Evolutionary conservation across 64 coral and sea anemone species (phyloP).

Genomic region (Stichodactyla mertensii): DNA sequence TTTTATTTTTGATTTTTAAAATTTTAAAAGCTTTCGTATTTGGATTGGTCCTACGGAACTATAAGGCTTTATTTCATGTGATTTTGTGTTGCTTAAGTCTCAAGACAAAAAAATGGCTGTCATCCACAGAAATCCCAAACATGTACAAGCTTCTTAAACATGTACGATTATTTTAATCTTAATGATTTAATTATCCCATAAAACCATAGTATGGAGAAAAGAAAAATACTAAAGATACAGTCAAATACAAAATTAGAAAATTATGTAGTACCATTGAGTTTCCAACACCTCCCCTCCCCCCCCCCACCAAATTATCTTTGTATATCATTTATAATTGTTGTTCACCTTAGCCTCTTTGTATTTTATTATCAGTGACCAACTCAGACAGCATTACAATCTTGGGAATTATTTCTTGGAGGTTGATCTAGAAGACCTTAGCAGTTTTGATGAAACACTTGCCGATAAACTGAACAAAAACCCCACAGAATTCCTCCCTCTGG

Average conservation of each 20-base stretch:
- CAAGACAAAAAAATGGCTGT: not conserved
- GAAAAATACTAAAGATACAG: no score
- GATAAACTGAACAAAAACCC: slow-evolving; percentile 90
- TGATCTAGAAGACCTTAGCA: slow-evolving; percentile 84
- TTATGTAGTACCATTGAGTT: no score
- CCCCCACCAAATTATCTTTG: not conserved
- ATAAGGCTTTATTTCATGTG: not conserved
- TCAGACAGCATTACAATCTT: slow-evolving; percentile 89
- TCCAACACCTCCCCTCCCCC: no score
- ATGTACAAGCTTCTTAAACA: not conserved
- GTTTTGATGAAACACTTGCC: slow-evolving; percentile 81
- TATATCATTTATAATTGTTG: not conserved
- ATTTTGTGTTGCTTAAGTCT: not conserved
- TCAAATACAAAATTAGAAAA: no score
- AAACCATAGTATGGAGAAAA: no score
- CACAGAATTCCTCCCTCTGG: slow-evolving; percentile 82
- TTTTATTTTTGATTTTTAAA: not conserved
- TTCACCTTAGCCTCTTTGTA: not conserved
- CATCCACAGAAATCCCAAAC: not conserved
- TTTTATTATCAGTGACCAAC: slow-evolving; percentile 64
- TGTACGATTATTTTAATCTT: no score
- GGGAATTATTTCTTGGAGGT: slow-evolving; percentile 83
- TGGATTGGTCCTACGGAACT: no score
- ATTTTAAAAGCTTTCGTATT: no score
- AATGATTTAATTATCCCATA: no score